Base-by-base conservation (phyloP, 2,113 vertebrate species). In the Trogon surrucura region DNA sequence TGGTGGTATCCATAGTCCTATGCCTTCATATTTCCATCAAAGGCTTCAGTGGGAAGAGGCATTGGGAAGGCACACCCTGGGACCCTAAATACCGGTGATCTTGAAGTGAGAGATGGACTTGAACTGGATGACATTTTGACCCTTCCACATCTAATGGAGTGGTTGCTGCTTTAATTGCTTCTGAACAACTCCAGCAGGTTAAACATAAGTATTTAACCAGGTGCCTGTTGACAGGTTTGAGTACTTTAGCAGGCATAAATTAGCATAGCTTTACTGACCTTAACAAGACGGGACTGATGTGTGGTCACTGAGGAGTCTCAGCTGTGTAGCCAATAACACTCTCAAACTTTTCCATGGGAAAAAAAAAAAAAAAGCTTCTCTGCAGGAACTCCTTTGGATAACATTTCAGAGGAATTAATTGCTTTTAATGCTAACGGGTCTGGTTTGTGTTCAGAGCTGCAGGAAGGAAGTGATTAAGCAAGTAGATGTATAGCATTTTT, bases 221-320 rank as follows among this genome's bases (percentile, higher is more conserved):
- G 50, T 77, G 85, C 85, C 85, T 48, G 75, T 77, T 94, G 85
- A n/a, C 87, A 88, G 79, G 79, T 88, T 85, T 78, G 44, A 93
- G 64, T 71, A 67, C 88, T 77, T 96, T 69, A 96, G 72, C 56
- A 74, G 54, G 95, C 75, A 94, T 95, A 93, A 85, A 96, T 93
- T 97, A 95, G 56, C 91, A 88, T 95, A 93, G 11, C 22, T 23
- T 94, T 85, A 78, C 36, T 66, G 85, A 60, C 81, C 91, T 77
- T 91, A 94, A 88, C 71, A 77, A 89, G 88, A 88, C 80, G 51
- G 48, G 71, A 88, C 85, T 95, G 94, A 91, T 95, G 90, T 88
- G 74, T 71, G 78, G 62, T 62, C 79, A 34, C 62, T 64, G 36
- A 93, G 84, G 34, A 84, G 75, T 51, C n/a, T 75, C 58, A 82